Conservation (phyloP, 1,140 invertebrate species). For the Batillaria attramentaria region DNA sequence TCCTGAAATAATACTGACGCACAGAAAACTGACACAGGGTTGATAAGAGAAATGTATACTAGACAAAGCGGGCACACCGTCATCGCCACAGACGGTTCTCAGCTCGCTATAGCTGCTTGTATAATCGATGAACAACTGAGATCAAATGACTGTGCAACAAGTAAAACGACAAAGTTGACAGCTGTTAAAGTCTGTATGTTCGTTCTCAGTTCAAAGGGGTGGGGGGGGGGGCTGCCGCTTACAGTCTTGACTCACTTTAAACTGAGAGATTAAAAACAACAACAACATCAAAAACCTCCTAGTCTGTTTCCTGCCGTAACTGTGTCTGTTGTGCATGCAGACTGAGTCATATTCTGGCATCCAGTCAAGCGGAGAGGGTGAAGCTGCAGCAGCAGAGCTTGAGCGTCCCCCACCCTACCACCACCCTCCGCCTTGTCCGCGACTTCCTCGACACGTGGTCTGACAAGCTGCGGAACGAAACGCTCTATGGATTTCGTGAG, state of each 20-base stretch:
- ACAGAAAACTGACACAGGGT: neutral
- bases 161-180: neutral
- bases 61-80: neutral
- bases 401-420: conserved; percentile 26
- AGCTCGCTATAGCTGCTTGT: neutral
- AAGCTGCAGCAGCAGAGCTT: neutral
- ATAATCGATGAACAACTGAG: neutral
- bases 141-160: neutral
- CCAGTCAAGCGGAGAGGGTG: neutral
- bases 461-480: conserved; percentile 19
- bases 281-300: neutral
- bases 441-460: conserved; percentile 28
- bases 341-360: neutral
- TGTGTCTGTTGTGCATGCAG: neutral
- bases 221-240: neutral
- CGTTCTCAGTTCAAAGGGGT: neutral
- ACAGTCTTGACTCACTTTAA: neutral
- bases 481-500: conserved; percentile 27
- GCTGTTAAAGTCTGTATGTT: neutral
- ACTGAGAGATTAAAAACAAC: neutral
- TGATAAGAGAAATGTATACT: neutral
- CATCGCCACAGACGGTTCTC: neutral
- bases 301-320: neutral
- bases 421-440: conserved; percentile 8
- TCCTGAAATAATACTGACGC: too few relatives aligned